Conservation (phyloP, 2,888 invertebrate genomes). For the Achlya flavicornis region DNA sequence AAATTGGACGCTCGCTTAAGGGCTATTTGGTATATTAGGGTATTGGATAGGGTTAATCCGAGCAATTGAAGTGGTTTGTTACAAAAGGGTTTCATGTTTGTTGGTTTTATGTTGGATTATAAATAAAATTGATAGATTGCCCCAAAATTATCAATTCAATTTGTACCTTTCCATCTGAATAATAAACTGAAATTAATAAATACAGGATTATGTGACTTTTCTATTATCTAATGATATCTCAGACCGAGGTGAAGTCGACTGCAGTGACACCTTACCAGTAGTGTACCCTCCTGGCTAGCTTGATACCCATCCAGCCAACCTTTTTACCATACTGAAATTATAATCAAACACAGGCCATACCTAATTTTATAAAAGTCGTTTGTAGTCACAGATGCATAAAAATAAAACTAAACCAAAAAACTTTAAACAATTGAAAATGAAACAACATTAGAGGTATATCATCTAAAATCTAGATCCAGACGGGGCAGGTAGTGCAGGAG, state of each 20-base stretch:
- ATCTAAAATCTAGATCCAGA: constrained; percentile 57
- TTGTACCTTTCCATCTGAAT: no score
- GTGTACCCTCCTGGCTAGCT: no score
- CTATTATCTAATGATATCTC: neutral
- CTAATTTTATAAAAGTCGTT: no score
- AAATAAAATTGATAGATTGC: constrained; percentile 3
- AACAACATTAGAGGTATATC: constrained; percentile 53
- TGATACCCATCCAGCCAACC: no score
- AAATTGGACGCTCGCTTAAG: constrained; percentile 79
- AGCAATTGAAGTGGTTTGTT: constrained; percentile 50
- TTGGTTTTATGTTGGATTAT: constrained; percentile 6
- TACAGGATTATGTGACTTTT: neutral
- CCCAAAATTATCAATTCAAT: neutral
- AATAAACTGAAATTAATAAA: no score
- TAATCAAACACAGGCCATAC: no score
- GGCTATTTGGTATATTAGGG: constrained; percentile 45
- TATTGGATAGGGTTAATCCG: constrained; percentile 71
- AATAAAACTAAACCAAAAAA: neutral
- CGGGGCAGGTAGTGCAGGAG: constrained; percentile 31
- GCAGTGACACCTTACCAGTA: no score
- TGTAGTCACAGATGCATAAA: no score
- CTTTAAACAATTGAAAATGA: constrained; percentile 37
- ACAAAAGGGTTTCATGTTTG: constrained; percentile 39
- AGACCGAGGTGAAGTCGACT: neutral
- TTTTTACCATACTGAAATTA: no score